phyloP scores from a whole-genome alignment of 2,797 vertebrate species.

The Aythya fuligula region DNA sequence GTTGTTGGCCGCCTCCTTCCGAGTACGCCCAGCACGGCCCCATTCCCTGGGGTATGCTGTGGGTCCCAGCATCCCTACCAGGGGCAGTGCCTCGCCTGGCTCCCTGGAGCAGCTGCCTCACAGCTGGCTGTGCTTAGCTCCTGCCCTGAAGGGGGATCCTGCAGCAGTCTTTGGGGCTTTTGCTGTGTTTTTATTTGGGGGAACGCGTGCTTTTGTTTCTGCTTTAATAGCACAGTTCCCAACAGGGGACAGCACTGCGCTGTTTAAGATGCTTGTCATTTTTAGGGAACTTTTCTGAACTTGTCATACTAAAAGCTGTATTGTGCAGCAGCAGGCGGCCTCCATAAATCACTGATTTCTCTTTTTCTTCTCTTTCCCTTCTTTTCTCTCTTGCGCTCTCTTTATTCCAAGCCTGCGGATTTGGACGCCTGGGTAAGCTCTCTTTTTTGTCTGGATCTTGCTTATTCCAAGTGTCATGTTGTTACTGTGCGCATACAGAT shows the following conservation, averaged over 20 bases:
- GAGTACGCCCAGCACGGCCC: background rate
- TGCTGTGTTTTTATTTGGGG: background rate
- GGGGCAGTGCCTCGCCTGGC: background rate
- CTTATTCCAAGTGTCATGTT: conserved; percentile 88
- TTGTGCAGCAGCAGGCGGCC: conserved; percentile 46
- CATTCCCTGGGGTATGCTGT: accelerated
- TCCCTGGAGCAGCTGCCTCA: background rate
- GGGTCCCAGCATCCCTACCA: background rate
- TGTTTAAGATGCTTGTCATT: conserved; percentile 21
- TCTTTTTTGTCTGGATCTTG: conserved; percentile 71
- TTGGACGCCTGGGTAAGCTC: conserved; percentile 88
- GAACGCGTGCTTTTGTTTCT: background rate
- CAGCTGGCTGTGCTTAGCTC: background rate
- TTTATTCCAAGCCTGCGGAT: conserved; percentile 83
- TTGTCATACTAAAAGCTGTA: conserved; percentile 39
- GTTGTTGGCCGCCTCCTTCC: background rate
- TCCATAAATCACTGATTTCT: conserved; percentile 67
- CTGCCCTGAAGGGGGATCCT: background rate
- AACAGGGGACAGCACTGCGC: conserved; percentile 25
- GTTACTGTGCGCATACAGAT: conserved; percentile 83
- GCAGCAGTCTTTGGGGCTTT: background rate
- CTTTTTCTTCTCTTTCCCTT: conserved; percentile 49
- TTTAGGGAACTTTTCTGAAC: conserved; percentile 50
- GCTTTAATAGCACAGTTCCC: background rate
- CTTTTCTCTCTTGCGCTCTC: background rate